phyloP scores from a whole-genome alignment of 2,888 invertebrate genomes.

The Hermaeophaga mercurialis region DNA sequence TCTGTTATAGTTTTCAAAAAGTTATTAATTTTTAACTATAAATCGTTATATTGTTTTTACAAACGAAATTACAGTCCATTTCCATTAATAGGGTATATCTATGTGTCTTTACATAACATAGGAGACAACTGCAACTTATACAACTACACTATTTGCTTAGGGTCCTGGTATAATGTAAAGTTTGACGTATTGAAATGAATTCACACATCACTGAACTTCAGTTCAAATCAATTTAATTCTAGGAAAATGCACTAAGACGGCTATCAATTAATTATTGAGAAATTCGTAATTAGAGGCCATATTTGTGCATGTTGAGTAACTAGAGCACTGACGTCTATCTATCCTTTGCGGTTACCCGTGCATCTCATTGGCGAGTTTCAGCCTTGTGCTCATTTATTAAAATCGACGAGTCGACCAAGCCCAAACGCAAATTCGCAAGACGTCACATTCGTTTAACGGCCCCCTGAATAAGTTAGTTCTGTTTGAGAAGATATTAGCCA shows the following conservation, averaged over 20 bases:
- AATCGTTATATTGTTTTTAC: no score
- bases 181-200: no score
- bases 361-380: constrained; percentile 27
- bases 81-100: no score
- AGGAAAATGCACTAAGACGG: not conserved
- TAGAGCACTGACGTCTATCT: not conserved
- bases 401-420: constrained; percentile 20
- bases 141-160: no score
- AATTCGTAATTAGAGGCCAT: constrained; percentile 4
- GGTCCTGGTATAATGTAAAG: no score
- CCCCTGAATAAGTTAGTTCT: constrained; percentile 26
- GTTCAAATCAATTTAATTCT: not conserved
- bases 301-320: constrained; percentile 12
- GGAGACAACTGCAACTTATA: no score
- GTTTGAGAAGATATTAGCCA: constrained; percentile 20
- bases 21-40: no score
- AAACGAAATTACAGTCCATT: no score
- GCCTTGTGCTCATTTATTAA: constrained; percentile 28
- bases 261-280: not conserved
- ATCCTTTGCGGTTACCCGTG: constrained; percentile 15
- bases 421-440: constrained; percentile 22
- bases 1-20: no score
- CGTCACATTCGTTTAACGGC: constrained; percentile 25
- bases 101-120: no score
- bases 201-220: not conserved